Percentiles rank a stretch among this genome's conserved stretches.
These are phyloP conservation scores for Ranitomeya variabilis DNA, from an alignment of 2,113 vertebrate species.

Conservation along the genomic window DNA sequence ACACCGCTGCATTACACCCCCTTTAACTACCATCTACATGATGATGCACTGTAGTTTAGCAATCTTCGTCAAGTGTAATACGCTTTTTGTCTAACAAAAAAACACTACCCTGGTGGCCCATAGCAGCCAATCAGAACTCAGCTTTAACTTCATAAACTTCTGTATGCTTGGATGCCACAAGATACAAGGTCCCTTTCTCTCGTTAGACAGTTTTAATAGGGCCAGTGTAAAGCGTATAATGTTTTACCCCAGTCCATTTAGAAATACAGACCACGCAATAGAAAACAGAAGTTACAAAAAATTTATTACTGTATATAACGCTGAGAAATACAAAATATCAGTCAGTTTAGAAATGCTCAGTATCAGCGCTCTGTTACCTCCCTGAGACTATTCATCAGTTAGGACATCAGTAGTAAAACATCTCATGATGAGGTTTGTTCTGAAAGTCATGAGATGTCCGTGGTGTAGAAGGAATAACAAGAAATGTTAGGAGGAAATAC, in stretches of 20 bases:
- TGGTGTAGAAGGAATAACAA: not conserved
- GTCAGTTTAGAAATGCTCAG: not conserved
- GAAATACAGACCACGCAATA: not conserved
- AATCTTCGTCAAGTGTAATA: too few species aligned
- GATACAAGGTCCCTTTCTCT: too few species aligned
- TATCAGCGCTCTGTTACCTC: not conserved
- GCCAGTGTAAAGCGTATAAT: not conserved
- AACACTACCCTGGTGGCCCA: too few species aligned
- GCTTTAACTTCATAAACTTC: too few species aligned
- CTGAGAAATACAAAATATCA: not conserved
- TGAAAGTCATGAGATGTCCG: not conserved
- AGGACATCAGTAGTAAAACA: not conserved
- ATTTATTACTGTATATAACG: not conserved
- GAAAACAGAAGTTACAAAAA: not conserved
- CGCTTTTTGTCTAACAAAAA: too few species aligned
- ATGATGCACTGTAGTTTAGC: too few species aligned
- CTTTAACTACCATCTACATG: too few species aligned
- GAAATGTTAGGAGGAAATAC: not conserved
- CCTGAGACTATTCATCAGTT: not conserved
- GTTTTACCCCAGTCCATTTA: not conserved
- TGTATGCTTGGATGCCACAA: too few species aligned
- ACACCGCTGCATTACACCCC: too few species aligned
- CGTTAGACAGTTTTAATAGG: too few species aligned
- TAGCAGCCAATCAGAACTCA: too few species aligned
- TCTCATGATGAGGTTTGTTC: not conserved